Base-by-base conservation (phyloP, 1,140 invertebrate genomes). In the Varroa destructor region DNA sequence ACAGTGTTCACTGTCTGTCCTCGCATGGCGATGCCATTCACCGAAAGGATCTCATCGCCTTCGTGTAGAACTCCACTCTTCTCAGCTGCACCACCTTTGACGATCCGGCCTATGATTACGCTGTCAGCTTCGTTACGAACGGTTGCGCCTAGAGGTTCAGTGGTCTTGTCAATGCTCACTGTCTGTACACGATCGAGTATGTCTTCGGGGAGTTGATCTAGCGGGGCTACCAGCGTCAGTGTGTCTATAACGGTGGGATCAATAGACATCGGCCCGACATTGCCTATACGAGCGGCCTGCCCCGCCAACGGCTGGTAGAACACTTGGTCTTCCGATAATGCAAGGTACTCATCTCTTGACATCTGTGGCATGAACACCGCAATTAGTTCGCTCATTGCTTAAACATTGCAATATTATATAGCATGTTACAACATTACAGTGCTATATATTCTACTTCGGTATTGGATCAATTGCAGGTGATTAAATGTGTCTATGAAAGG, bases 1-100 rank as follows among this genome's bases (percentile, higher is more conserved):
- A 98, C 93, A 79, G 96, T 91, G 81, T 96, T 92, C 74, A 98
- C 90, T 73, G 89, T 89, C 80, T 95, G 96, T 72, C 93, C 92
- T 72, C 92, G 85, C 87, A 97, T 88, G 77, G 91, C 88, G 56
- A 93, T 87, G 4, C 90, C 91, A 80, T 98, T 97, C 10, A 97
- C 91, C 80, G 97, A 93, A 8, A 97, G 83, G 36, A 97, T 90
- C 81, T 97, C 93, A 78, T 97, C 93, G 40, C 92, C 91, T 80
- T 96, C 92, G 78, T 93, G 91, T 61, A 97, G 80, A 0, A 96
- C 81, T 2, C 91, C 91, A 51, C 90, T 93, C 79, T 93, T 93
- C 75, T 97, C 93, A 3, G 93, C 94, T 3, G 89, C 91, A 1
- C 94, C 94, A 6, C 94, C 93, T 74, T 91, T 85, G 0, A 98